These are phyloP conservation scores for Aethina tumida DNA, from an alignment of 1,140 invertebrate species.

Conservation along the genomic window DNA sequence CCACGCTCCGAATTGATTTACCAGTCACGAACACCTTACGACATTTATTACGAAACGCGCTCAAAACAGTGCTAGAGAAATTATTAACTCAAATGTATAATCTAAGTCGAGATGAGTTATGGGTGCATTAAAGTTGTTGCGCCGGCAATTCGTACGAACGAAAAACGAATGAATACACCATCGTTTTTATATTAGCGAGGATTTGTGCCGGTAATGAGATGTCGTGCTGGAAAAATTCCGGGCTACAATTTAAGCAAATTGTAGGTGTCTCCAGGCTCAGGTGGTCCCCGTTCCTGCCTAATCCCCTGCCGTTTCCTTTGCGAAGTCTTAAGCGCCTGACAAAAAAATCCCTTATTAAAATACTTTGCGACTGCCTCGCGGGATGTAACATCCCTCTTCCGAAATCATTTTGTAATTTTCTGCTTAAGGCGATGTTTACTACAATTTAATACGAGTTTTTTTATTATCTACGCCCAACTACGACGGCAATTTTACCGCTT, in stretches of 20 bases:
- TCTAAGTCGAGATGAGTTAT: slow-evolving; percentile 1
- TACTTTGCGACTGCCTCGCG: slow-evolving; percentile 21
- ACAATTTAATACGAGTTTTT: slow-evolving; percentile 10
- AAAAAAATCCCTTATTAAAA: slow-evolving; percentile 26
- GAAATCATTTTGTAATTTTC: slow-evolving; percentile 22
- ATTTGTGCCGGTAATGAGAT: slow-evolving; percentile 21
- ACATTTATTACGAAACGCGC: not conserved
- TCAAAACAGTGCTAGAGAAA: not conserved
- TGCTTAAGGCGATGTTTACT: slow-evolving; percentile 15
- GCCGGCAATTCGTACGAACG: slow-evolving; percentile 3
- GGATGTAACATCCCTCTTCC: slow-evolving; percentile 8
- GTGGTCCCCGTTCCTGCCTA: slow-evolving; percentile 15
- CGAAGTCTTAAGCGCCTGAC: slow-evolving; percentile 20
- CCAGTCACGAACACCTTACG: not conserved
- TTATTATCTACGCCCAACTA: slow-evolving; percentile 5
- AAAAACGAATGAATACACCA: slow-evolving; percentile 9
- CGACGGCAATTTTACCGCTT: no score
- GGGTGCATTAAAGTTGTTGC: slow-evolving; percentile 5
- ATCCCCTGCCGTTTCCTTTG: slow-evolving; percentile 20
- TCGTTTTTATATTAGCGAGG: slow-evolving; percentile 20
- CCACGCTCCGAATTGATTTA: no score
- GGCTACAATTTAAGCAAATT: slow-evolving; percentile 20
- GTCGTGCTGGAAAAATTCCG: slow-evolving; percentile 20
- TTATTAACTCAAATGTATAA: not conserved
- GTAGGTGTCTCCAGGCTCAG: slow-evolving; percentile 18